Evolutionary conservation across 1,140 invertebrate genomes (phyloP), one percentile per base, ranked within the genome.

Genomic region (Trichomalopsis sarcophagae): DNA sequence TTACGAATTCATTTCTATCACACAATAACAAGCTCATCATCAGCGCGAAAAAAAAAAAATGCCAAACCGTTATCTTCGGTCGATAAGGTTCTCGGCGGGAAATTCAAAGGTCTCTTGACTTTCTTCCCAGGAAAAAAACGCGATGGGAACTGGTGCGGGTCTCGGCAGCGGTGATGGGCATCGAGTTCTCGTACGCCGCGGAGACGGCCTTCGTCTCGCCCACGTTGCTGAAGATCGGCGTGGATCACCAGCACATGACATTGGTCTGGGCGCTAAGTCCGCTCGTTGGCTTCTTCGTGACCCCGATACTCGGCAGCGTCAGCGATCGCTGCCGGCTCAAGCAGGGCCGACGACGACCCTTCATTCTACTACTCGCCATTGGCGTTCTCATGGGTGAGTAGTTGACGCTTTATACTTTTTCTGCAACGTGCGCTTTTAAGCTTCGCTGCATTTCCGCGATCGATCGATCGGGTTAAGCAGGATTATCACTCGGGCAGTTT

Each of bases 171-270:
- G 98, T 99, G 0, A 99, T 98, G 96, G 98, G 98, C 0, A 99
- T 99, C 73, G 98, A 99, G 92, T 98, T 99, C 92, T 98, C 98
- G 0, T 99, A 99, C 89, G 97, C 98, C 0, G 98, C 98, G 0
- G 98, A 99, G 93, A 98, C 98, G 0, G 98, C 98, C 0, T 99
- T 99, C 93, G 98, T 99, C 0, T 99, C 97, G 2, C 98, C 98
- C 1, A 98, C 98, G 0, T 92, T 99, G 13, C 94, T 99, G 0
- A 97, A 98, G 93, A 97, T 99, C 82, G 98, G 98, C 14, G 96
- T 99, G 0, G 96, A 97, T 82, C 96, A 98, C 93, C 94, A 97
- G 86, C 96, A 97, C 88, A 99, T 99, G 97, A 99, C 98, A 0
- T 93, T 99, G 50, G 97, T 99, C 23, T 99, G 98, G 98, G 98